Evolutionary conservation across 2,888 invertebrate species (phyloP).

Genomic region (Eupithecia exiguata): DNA sequence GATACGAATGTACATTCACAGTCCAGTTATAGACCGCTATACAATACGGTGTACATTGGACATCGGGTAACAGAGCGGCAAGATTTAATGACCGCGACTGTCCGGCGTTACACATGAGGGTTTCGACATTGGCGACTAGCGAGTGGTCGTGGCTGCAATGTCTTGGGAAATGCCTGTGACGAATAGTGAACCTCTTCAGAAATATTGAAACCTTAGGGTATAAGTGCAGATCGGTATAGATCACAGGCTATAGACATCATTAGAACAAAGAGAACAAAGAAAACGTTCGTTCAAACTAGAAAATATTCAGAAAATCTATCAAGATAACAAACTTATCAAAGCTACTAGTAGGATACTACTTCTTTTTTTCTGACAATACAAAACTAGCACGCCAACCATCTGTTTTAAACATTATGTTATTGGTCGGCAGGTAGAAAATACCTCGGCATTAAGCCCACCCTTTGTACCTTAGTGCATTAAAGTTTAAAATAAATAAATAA

Average conservation of each 20-base stretch:
- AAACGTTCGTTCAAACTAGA: no score
- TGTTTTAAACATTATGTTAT: no score
- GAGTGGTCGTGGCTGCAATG: conserved; percentile 32
- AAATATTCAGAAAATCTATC: no score
- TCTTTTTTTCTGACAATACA: no score
- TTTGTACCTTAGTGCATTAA: no score
- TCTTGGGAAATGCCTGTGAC: conserved; percentile 30
- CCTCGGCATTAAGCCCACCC: no score
- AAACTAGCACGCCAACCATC: no score
- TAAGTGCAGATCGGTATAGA: neutral
- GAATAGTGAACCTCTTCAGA: neutral
- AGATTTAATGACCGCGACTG: conserved; percentile 79
- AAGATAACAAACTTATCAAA: no score
- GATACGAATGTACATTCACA: conserved; percentile 79
- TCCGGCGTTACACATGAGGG: conserved; percentile 67
- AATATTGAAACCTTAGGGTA: neutral
- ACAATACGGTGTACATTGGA: conserved; percentile 67
- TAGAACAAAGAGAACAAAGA: neutral
- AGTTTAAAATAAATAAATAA: no score
- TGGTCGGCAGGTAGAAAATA: no score
- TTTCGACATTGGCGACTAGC: conserved; percentile 63
- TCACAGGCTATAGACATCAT: neutral
- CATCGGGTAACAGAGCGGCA: conserved; percentile 80
- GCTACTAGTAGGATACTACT: no score
- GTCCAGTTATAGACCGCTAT: conserved; percentile 82